These are phyloP conservation scores for Trichopria drosophilae DNA, from an alignment of 2,888 invertebrate genomes.

Conservation along the genomic window DNA sequence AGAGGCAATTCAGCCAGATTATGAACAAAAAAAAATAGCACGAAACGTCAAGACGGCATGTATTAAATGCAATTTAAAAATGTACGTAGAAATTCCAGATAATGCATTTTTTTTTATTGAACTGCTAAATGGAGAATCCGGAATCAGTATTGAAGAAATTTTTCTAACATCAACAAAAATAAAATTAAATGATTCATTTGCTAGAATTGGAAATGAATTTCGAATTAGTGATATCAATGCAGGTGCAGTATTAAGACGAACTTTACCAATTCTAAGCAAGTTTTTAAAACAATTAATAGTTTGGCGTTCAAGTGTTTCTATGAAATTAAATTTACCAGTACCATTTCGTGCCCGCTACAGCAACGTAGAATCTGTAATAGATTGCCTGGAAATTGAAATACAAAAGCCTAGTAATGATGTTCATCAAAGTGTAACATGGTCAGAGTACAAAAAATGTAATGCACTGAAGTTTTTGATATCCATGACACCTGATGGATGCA, in stretches of 20 bases:
- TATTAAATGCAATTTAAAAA: constrained; percentile 14
- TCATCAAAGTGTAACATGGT: constrained; percentile 43
- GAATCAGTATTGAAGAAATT: constrained; percentile 14
- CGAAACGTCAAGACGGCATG: constrained; percentile 5
- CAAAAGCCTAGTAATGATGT: constrained; percentile 39
- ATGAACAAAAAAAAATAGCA: too few relatives aligned
- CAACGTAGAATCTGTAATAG: constrained; percentile 35
- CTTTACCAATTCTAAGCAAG: constrained; percentile 10
- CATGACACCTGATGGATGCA: constrained; percentile 36
- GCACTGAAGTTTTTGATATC: constrained; percentile 47
- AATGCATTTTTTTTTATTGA: constrained; percentile 16
- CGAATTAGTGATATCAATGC: constrained; percentile 10
- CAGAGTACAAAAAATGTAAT: constrained; percentile 45
- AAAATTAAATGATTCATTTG: constrained; percentile 13
- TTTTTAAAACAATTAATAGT: constrained; percentile 17
- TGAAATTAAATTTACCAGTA: constrained; percentile 9
- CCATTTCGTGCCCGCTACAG: constrained; percentile 20
- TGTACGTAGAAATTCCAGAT: constrained; percentile 13
- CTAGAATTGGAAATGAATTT: constrained; percentile 19
- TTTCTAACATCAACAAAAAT: constrained; percentile 20
- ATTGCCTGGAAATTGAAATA: constrained; percentile 44
- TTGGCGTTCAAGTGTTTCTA: constrained; percentile 11
- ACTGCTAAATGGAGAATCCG: not conserved
- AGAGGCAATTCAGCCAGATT: too few relatives aligned
- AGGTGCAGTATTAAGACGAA: constrained; percentile 10